A percentile compares a stretch with the other conserved stretches of the same genome.
Conservation (phyloP, 1,140 invertebrate species). For the Drosophila willistoni region DNA sequence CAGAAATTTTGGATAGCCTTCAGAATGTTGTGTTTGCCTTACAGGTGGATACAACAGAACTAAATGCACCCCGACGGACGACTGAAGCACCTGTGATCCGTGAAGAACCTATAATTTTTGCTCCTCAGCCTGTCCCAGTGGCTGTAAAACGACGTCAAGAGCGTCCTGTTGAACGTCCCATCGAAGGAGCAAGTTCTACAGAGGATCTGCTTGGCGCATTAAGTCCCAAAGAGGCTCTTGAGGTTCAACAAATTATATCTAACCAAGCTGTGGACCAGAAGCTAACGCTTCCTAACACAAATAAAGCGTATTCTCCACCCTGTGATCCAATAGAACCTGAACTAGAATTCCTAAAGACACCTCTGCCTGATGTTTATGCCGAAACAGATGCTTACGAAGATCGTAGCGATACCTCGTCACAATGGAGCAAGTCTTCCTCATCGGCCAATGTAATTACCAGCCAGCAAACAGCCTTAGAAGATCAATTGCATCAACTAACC, state of each 20-base stretch:
- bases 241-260: constrained; percentile 51
- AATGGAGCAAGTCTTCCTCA: constrained; percentile 79
- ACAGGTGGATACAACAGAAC: constrained; percentile 90
- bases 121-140: constrained; percentile 79
- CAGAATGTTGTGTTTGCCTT: constrained; percentile 93
- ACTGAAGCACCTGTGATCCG: constrained; percentile 32
- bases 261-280: constrained; percentile 43
- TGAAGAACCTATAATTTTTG: constrained; percentile 84
- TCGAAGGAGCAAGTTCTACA: constrained; percentile 54
- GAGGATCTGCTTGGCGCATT: constrained; percentile 65
- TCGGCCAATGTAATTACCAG: constrained; percentile 50
- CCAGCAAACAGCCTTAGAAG: constrained; percentile 53
- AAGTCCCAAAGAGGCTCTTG: constrained; percentile 43
- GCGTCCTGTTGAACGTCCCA: constrained; percentile 61
- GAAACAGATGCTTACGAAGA: constrained; percentile 58
- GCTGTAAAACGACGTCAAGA: constrained; percentile 20
- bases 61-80: constrained; percentile 84
- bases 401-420: constrained; percentile 74
- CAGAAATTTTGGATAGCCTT: constrained; percentile 91
- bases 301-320: constrained; percentile 16
- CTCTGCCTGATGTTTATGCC: constrained; percentile 49
- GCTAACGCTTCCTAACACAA: neutral
- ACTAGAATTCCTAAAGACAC: constrained; percentile 69
- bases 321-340: constrained; percentile 73
- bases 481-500: constrained; percentile 57